phyloP scores from a whole-genome alignment of 2,113 vertebrate genomes.

The human region DNA sequence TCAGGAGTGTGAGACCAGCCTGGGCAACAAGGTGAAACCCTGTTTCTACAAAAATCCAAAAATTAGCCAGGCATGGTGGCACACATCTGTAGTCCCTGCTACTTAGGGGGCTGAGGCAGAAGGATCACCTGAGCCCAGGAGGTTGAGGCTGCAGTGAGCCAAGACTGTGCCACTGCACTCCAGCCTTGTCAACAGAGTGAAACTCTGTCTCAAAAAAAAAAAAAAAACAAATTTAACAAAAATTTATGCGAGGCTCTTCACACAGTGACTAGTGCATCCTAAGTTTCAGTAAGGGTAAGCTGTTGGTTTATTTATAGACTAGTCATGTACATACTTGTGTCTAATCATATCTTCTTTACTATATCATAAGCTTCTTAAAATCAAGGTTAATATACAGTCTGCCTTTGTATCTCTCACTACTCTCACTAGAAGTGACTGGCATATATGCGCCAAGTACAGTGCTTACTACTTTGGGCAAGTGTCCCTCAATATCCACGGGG shows the following conservation, averaged over 20 bases:
- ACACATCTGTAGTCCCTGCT: too few species aligned
- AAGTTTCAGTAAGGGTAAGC: not conserved
- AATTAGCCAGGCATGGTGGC: too few species aligned
- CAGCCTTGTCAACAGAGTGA: too few species aligned
- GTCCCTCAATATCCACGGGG: not conserved
- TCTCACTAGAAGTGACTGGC: not conserved
- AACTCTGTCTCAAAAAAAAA: too few species aligned
- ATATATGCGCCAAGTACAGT: rapidly evolving
- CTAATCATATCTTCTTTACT: not conserved
- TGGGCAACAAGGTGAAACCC: too few species aligned
- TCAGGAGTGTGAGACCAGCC: too few species aligned
- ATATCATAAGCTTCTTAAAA: not conserved
- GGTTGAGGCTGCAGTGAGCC: too few species aligned
- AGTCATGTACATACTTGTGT: not conserved
- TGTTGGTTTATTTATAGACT: not conserved
- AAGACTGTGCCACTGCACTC: too few species aligned
- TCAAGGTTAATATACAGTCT: not conserved
- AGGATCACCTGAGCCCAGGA: too few species aligned
- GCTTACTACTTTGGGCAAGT: not conserved
- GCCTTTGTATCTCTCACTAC: not conserved
- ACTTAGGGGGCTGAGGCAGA: too few species aligned
- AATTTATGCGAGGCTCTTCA: not conserved
- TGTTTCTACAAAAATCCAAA: too few species aligned
- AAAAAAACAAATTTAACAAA: not conserved
- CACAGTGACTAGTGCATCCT: not conserved